phyloP scores from a whole-genome alignment of 2,797 vertebrate genomes.

The Coracias cyanogaster region DNA sequence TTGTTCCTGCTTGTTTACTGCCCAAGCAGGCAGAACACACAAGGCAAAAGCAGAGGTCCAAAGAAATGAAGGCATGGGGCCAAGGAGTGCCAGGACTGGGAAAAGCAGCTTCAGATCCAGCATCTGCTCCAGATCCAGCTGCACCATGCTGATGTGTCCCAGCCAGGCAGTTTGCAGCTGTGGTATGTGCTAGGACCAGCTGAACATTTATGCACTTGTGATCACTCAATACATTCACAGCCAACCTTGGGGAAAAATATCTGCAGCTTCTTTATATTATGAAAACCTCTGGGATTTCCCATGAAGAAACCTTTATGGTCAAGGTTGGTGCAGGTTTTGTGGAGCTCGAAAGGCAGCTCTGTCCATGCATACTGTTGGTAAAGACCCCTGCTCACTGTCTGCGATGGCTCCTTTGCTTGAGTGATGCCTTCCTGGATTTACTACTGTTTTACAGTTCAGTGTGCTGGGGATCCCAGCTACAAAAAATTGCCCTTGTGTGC shows the following conservation, averaged over 20 bases:
- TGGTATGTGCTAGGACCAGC: neutral
- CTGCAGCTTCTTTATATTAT: neutral
- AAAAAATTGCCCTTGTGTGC: neutral
- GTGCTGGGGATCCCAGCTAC: neutral
- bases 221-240: neutral
- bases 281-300: neutral
- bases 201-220: neutral
- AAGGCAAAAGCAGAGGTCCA: neutral
- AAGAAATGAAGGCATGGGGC: neutral
- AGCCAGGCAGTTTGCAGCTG: neutral
- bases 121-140: neutral
- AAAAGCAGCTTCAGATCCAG: neutral
- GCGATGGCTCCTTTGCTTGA: neutral
- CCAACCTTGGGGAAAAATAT: neutral
- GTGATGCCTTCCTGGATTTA: neutral
- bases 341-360: neutral
- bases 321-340: neutral
- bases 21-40: neutral
- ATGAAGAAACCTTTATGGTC: neutral
- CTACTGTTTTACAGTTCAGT: neutral
- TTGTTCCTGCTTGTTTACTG: neutral
- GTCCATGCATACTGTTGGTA: rapidly evolving
- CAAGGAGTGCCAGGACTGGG: neutral
- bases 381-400: neutral
- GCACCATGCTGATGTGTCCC: neutral